phyloP scores from a whole-genome alignment of 1,140 invertebrate genomes.

The Drosophila trapezifrons region DNA sequence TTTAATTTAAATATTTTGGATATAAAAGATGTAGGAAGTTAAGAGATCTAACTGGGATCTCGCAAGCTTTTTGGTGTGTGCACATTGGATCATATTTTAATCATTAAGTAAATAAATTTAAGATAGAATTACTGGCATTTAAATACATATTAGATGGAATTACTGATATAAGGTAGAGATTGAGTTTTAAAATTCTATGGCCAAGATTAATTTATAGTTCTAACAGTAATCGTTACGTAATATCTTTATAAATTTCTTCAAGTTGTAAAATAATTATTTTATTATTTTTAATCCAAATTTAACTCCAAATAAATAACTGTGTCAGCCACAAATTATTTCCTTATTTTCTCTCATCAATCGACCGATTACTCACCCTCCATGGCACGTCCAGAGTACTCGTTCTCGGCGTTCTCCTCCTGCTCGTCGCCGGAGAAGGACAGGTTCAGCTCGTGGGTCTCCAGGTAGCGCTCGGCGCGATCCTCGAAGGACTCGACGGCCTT shows the following conservation, averaged over 20 bases:
- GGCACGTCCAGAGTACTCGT: conserved; percentile 73
- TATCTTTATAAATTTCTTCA: too few relatives aligned
- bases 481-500: conserved; percentile 78
- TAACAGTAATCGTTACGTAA: too few relatives aligned
- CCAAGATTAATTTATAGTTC: too few relatives aligned
- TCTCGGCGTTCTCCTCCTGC: conserved; percentile 74
- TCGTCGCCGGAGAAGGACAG: conserved; percentile 78
- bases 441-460: conserved; percentile 84
- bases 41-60: too few relatives aligned
- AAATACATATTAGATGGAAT: too few relatives aligned
- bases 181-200: too few relatives aligned
- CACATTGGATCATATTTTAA: background rate
- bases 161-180: too few relatives aligned
- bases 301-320: background rate
- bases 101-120: background rate
- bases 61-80: background rate
- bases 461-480: conserved; percentile 84
- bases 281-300: too few relatives aligned
- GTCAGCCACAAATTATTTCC: background rate
- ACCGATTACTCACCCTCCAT: conserved; percentile 73
- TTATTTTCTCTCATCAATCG: rapidly evolving
- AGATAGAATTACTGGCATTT: too few relatives aligned
- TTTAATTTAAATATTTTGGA: background rate
- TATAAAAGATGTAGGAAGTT: background rate
- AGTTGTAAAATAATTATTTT: too few relatives aligned